These are phyloP conservation scores for Lepus americanus DNA, from an alignment of 2,113 vertebrate species.

Conservation along the genomic window DNA sequence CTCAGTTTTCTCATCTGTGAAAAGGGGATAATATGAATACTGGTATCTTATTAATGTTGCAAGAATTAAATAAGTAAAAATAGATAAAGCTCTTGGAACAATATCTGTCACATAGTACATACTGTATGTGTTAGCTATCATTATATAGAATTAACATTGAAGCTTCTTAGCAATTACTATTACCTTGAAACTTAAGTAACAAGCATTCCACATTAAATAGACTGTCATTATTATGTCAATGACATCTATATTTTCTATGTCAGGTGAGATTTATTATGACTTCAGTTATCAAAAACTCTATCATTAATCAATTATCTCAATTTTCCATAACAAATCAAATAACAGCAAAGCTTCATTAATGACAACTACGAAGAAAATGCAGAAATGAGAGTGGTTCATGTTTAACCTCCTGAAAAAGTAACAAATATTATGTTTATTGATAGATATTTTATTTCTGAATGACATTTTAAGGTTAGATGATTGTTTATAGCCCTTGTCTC, in stretches of 20 bases:
- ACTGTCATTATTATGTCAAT: background rate
- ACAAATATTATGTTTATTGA: background rate
- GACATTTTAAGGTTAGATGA: too few species aligned
- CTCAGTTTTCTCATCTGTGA: background rate
- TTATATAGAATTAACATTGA: background rate
- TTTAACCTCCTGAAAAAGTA: background rate
- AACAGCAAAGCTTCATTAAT: background rate
- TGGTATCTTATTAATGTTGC: background rate
- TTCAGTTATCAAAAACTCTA: background rate
- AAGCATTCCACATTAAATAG: background rate
- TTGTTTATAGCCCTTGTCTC: too few species aligned
- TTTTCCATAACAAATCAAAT: slow-evolving; percentile 21
- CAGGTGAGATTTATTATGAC: slow-evolving; percentile 9
- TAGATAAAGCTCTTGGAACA: background rate
- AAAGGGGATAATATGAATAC: background rate
- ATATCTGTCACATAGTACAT: background rate
- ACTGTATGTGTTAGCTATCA: background rate
- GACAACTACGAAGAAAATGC: background rate
- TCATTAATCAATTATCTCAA: slow-evolving; percentile 36
- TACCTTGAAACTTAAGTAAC: background rate
- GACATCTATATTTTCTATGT: background rate
- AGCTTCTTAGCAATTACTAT: background rate
- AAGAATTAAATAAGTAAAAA: background rate
- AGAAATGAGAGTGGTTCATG: background rate
- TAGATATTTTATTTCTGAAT: background rate